Base-by-base conservation (phyloP, 2,888 invertebrate genomes). In the Cerceris rybyensis region DNA sequence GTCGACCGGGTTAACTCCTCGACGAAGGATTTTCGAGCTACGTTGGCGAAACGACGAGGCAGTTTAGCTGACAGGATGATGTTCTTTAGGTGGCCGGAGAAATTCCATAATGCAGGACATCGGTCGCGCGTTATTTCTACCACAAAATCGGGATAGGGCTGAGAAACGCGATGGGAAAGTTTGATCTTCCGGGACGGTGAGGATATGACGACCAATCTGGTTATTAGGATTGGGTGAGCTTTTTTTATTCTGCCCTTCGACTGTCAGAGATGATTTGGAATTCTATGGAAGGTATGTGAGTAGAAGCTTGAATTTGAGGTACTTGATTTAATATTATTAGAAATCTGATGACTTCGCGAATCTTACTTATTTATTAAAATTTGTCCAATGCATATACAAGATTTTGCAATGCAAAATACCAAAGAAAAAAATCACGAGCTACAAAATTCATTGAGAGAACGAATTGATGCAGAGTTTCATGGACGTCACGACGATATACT, bases 31-130 rank as follows among this genome's bases (percentile, higher is more conserved):
- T 65, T 72, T 46, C 65, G 17, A 17, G 17, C 58, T 42, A 13
- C n/a, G 28, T 0, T 13, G 9, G 0, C 42, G 16, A 7, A 17
- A 17, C 55, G 17, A n/a, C 54, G 41, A 54, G 14, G 16, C 54
- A 55, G 55, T 43, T 54, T 61, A 52, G 49, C 8, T 41, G 1
- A 8, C 71, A 63, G 43, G 8, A 46, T 55, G 69, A 72, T 70
- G 50, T 72, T 72, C 72, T 58, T n/a, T 55, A 60, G 41, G 66
- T 55, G 50, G 13, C 17, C 28, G 17, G 28, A 42, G 61, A 61
- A 66, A 71, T 58, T 66, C 69, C 66, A 74, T 77, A 77, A 74
- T 77, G 74, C 74, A 70, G 74, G 64, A 57, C 73, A 50, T 50
- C 72, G 55, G 50, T 67, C 43, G 61, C 50, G 52, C 49, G 60